Percentiles rank a stretch among this genome's conserved stretches.
Evolutionary conservation across 1,140 invertebrate species (phyloP).

Genomic region (Drosophila eugracilis): DNA sequence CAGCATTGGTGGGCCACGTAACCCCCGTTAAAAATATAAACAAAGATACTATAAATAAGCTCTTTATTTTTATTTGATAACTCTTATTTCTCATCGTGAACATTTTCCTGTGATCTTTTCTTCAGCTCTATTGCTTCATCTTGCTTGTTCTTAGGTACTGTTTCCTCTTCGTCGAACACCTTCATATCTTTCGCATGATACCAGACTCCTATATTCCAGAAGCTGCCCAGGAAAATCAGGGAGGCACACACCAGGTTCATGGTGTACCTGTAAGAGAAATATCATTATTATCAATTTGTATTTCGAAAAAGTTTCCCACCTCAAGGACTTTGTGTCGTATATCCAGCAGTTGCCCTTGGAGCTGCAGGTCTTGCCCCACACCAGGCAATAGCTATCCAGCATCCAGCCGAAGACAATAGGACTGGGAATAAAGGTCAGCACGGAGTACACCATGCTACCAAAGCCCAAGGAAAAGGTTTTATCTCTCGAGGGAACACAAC

Average conservation of each 20-base stretch:
- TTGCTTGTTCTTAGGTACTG: slow-evolving; percentile 19
- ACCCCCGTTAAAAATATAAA: slow-evolving; percentile 1
- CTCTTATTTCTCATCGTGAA: not conserved
- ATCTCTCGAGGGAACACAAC: slow-evolving; percentile 89
- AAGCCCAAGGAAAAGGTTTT: slow-evolving; percentile 89
- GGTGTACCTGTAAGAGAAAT: slow-evolving; percentile 80
- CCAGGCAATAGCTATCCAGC: slow-evolving; percentile 89
- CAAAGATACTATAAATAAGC: not conserved
- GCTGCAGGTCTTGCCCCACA: slow-evolving; percentile 90
- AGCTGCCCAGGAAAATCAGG: slow-evolving; percentile 87
- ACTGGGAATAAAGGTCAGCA: slow-evolving; percentile 90
- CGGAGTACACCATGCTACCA: slow-evolving; percentile 87
- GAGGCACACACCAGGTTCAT: slow-evolving; percentile 88
- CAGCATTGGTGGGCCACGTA: not conserved
- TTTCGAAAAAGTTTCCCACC: slow-evolving; percentile 84
- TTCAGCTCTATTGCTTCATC: slow-evolving; percentile 23
- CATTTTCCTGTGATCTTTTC: slow-evolving; percentile 2
- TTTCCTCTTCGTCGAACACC: slow-evolving; percentile 88
- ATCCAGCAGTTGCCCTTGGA: slow-evolving; percentile 91
- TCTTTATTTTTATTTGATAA: not conserved
- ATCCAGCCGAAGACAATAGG: slow-evolving; percentile 90
- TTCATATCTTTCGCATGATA: slow-evolving; percentile 88
- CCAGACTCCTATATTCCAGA: slow-evolving; percentile 89
- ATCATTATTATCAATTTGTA: not conserved
- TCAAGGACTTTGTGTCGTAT: slow-evolving; percentile 88